Base-by-base conservation (phyloP, 2,888 invertebrate genomes). In the Mimachlamys varia region DNA sequence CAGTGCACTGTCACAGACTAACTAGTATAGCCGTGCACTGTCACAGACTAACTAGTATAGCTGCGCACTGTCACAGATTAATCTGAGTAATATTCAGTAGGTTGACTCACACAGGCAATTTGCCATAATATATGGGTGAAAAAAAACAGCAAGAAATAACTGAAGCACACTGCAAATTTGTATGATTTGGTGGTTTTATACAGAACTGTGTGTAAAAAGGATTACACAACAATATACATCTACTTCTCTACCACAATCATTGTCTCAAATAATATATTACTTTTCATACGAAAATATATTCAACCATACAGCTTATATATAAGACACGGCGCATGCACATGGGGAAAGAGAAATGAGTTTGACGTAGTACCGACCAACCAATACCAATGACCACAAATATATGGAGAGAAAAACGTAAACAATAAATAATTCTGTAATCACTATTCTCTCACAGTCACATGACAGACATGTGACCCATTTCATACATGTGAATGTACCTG, bases 241-340 rank as follows among this genome's bases (percentile, higher is more conserved):
- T 76, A 76, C 33, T 27, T 5, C 17, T 76, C 76, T 76, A 76
- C 27, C 19, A 53, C 53, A 17, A 53, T 53, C 53, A 53, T 19
- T 33, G 76, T 76, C 76, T 27, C 27, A 76, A 76, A 76, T 76
- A 33, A 76, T 76, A 76, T 76, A 76, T 76, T 76, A 76, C 76
- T 76, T 76, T 76, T 76, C 76, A 76, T 76, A 76, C 27, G 76
- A 76, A 76, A 76, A 76, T 76, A 76, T 76, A 76, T 76, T 76
- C 76, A 76, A 76, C 76, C 76, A 76, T 76, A 76, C 76, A 76
- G 76, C 76, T 76, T 76, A 76, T 76, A 76, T 76, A 76, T 76
- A 76, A 76, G 76, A 76, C 76, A 76, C 76, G 33, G 76, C 27
- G 76, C 76, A 76, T 76, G 76, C 76, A 76, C 76, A 76, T 76